These are phyloP conservation scores for Idaea dimidiata DNA, from an alignment of 2,888 invertebrate genomes.

Conservation along the genomic window DNA sequence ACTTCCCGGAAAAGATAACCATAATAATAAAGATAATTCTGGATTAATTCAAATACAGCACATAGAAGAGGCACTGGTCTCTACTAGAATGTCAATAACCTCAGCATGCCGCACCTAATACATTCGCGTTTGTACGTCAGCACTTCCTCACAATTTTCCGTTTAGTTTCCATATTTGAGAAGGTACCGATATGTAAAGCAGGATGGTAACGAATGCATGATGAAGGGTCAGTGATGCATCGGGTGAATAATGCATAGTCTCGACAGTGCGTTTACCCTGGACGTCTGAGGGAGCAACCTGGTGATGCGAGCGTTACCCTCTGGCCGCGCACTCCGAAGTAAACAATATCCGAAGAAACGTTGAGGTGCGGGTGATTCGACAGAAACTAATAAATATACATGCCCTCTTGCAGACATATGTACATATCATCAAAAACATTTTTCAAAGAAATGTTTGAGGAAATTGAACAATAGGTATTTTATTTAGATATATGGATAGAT, in stretches of 20 bases:
- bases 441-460: neutral
- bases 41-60: neutral
- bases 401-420: constrained; percentile 1
- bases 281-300: constrained; percentile 48
- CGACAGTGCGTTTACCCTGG: constrained; percentile 60
- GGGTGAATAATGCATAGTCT: constrained; percentile 59
- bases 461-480: neutral
- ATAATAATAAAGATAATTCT: neutral
- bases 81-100: constrained; percentile 2
- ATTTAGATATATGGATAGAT: neutral
- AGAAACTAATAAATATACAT: constrained; percentile 14
- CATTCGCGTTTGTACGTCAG: constrained; percentile 12
- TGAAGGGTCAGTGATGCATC: constrained; percentile 59
- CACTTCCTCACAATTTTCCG: constrained; percentile 13
- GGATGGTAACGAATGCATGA: constrained; percentile 33
- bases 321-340: constrained; percentile 11
- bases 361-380: constrained; percentile 20
- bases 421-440: neutral
- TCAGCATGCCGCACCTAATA: neutral
- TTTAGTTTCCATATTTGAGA: constrained; percentile 26
- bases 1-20: neutral
- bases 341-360: constrained; percentile 11
- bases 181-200: constrained; percentile 30
- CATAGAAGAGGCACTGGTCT: constrained; percentile 1
- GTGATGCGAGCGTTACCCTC: constrained; percentile 49